Conservation (phyloP, 1,140 invertebrate species). For the Maniola jurtina region DNA sequence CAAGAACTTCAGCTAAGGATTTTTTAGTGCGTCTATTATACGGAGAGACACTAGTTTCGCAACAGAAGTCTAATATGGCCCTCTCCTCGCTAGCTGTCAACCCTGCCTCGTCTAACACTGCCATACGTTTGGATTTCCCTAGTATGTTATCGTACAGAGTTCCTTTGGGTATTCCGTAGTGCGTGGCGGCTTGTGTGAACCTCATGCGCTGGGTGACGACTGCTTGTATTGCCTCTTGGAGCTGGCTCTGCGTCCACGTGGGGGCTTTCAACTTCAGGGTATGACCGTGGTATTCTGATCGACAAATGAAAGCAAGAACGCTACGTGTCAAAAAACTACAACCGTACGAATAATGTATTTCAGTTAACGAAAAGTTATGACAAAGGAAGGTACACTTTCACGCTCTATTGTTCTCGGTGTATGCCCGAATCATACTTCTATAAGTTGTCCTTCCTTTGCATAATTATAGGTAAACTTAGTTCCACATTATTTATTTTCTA, state of each 20-base stretch:
- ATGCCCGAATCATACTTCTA: too few relatives aligned
- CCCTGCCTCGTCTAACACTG: conserved; percentile 84
- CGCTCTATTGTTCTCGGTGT: too few relatives aligned
- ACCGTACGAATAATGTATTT: conserved; percentile 38
- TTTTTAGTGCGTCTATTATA: conserved; percentile 87
- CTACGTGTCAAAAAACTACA: conserved; percentile 35
- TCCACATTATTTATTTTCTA: too few relatives aligned
- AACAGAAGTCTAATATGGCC: conserved; percentile 86
- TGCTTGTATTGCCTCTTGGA: conserved; percentile 87
- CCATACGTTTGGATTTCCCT: conserved; percentile 88
- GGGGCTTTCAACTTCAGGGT: conserved; percentile 83
- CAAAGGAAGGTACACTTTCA: too few relatives aligned
- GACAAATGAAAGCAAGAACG: conserved; percentile 52
- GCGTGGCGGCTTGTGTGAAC: conserved; percentile 85
- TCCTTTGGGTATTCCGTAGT: conserved; percentile 87
- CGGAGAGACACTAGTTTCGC: conserved; percentile 84
- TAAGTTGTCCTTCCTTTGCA: too few relatives aligned
- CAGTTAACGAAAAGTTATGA: background rate
- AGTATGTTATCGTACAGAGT: conserved; percentile 89
- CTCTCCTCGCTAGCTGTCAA: conserved; percentile 82
- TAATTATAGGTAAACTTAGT: too few relatives aligned
- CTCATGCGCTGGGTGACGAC: conserved; percentile 88
- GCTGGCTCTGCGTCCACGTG: conserved; percentile 87
- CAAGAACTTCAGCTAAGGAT: conserved; percentile 82
- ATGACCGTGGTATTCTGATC: conserved; percentile 58